Percentiles rank a stretch among this genome's conserved stretches.
phyloP scores from a whole-genome alignment of 2,888 invertebrate species.

The Ryuthela nishihirai region DNA sequence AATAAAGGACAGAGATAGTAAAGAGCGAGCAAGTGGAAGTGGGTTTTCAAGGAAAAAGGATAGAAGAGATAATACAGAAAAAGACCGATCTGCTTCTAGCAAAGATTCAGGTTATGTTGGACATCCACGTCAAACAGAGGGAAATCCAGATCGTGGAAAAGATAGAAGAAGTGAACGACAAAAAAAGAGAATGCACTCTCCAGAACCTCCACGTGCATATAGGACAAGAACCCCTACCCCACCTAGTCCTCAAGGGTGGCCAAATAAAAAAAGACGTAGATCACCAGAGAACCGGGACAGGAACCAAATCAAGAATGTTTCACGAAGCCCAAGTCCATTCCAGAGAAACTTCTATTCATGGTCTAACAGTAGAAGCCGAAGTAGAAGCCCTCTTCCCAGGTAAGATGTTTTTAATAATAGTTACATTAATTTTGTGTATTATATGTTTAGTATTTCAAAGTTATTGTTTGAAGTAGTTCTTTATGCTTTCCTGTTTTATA shows the following conservation, averaged over 20 bases:
- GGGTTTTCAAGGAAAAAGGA: constrained; percentile 17
- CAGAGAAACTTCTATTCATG: constrained; percentile 25
- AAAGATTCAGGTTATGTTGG: constrained; percentile 10
- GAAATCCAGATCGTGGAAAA: constrained; percentile 1
- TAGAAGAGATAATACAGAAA: constrained; percentile 8
- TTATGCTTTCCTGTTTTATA: no score
- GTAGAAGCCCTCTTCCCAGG: constrained; percentile 25
- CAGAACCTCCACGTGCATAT: constrained; percentile 42
- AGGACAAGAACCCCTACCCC: constrained; percentile 28
- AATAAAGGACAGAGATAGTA: constrained; percentile 4
- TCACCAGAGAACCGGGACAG: constrained; percentile 19
- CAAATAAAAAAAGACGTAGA: constrained; percentile 18
- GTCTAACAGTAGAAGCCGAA: constrained; percentile 33
- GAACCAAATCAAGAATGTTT: constrained; percentile 15
- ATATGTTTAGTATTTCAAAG: no score
- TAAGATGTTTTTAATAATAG: constrained; percentile 5
- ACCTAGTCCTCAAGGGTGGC: constrained; percentile 20
- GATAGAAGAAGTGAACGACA: constrained; percentile 9
- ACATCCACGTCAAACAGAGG: constrained; percentile 6
- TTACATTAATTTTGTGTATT: neutral
- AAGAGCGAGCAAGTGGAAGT: neutral
- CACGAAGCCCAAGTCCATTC: constrained; percentile 30
- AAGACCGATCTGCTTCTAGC: constrained; percentile 23
- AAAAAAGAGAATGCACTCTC: constrained; percentile 33
- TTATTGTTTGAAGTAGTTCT: no score